Conservation (phyloP, 1,140 invertebrate genomes). For the Reticulitermes speratus region DNA sequence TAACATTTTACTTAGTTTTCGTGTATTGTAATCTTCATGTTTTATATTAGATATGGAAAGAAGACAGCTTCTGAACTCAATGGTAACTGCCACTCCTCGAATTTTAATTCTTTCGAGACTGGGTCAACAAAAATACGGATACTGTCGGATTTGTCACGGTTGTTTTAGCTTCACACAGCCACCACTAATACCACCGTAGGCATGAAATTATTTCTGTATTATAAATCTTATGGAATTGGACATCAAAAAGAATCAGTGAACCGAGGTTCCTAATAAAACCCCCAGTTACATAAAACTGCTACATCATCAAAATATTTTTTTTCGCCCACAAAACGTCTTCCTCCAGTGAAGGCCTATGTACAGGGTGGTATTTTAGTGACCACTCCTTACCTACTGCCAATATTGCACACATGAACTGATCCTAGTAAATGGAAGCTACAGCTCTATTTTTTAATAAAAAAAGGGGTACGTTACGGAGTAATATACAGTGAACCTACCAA, state of each 20-base stretch:
- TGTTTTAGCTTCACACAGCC: background rate
- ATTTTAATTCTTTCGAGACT: background rate
- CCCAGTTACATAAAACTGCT: background rate
- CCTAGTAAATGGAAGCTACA: too few relatives aligned
- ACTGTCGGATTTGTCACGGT: background rate
- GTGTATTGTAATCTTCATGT: too few relatives aligned
- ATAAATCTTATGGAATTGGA: background rate
- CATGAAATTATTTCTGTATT: background rate
- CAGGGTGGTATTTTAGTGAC: background rate
- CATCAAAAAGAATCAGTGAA: background rate
- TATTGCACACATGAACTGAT: too few relatives aligned
- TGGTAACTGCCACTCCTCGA: too few relatives aligned
- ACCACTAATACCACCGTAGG: background rate
- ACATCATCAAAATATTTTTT: background rate
- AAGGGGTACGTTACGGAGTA: too few relatives aligned
- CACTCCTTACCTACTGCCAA: too few relatives aligned
- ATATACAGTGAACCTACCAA: too few relatives aligned
- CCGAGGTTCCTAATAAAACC: slow-evolving; percentile 18
- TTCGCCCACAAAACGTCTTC: background rate
- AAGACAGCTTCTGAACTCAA: too few relatives aligned
- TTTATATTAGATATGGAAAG: too few relatives aligned
- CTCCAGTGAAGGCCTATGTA: background rate
- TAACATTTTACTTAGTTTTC: too few relatives aligned
- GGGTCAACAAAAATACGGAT: background rate
- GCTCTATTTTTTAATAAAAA: too few relatives aligned